phyloP scores from a whole-genome alignment of 2,888 invertebrate genomes.

The Gari tellinella region DNA sequence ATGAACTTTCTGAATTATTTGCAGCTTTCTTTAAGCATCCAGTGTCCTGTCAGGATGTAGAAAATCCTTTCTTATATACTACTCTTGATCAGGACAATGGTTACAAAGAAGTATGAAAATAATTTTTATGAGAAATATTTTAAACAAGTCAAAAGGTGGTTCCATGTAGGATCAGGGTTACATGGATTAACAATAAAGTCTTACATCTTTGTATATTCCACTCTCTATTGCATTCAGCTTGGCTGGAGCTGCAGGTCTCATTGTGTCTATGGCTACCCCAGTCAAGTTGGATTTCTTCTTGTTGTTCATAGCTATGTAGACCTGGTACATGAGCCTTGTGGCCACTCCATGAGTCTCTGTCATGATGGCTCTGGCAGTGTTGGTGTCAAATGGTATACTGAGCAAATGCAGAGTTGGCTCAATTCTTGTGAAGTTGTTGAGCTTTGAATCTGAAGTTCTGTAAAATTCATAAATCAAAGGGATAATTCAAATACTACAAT shows the following conservation, averaged over 20 bases:
- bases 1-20: too few species aligned
- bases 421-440: constrained; percentile 84
- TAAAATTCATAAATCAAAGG: too few species aligned
- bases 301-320: constrained; percentile 83
- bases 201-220: constrained; percentile 83
- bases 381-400: constrained; percentile 84
- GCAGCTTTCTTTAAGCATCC: too few species aligned
- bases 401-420: constrained; percentile 83
- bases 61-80: too few species aligned
- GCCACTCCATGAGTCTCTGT: constrained; percentile 83
- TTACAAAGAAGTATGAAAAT: too few species aligned
- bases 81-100: too few species aligned
- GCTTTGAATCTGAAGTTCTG: constrained; percentile 83
- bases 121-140: too few species aligned
- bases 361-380: constrained; percentile 84
- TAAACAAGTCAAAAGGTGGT: too few species aligned
- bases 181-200: too few species aligned
- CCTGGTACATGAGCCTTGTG: constrained; percentile 83
- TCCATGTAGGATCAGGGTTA: too few species aligned
- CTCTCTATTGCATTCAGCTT: constrained; percentile 82
- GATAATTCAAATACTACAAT: too few species aligned
- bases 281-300: constrained; percentile 83
- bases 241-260: constrained; percentile 83
- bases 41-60: too few species aligned
- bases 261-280: constrained; percentile 84